Evolutionary conservation across 1,140 invertebrate genomes (phyloP), one percentile per base, ranked within the genome.

Genomic region (Cardiocondyla obscurior): DNA sequence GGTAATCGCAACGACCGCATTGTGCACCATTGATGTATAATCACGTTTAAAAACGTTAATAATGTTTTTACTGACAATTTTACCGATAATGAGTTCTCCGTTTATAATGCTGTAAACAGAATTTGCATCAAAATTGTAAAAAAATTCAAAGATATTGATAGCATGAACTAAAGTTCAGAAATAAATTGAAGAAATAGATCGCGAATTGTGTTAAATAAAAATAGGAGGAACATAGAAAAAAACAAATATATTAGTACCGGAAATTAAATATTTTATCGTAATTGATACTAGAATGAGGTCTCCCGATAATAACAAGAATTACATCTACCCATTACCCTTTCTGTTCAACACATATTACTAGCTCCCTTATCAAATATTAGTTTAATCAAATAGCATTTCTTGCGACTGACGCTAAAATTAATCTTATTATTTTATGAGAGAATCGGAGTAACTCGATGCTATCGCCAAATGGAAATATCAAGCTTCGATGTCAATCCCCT

Each of bases 241-340:
- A 51, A 1, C n/a, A n/a, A 7, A 49, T 28, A 69, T 36, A n/a
- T n/a, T n/a, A 16, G 4, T n/a, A 51, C 30, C 28, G n/a, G 25
- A 69, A 69, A 69, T 69, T 51, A 69, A 22, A 69, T 69, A 51
- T 69, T 12, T 30, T 51, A 33, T 33, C n/a, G 6, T 36, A 33
- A 69, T 22, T 69, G n/a, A 69, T 22, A 0, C 16, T 51, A 69
- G 3, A 51, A 67, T 49, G 3, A 51, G 6, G 1, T 51, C 12
- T 51, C 16, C 0, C 22, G n/a, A n/a, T 36, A 49, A 2, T 19
- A 67, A 51, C n/a, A 33, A 67, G 10, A 69, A 51, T 6, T 19
- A 69, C 14, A 67, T 49, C 25, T 33, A 2, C 28, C 7, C 25
- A 7, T 30, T 4, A 19, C 25, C 7, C 12, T 64, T 5, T 25